phyloP scores from a whole-genome alignment of 2,113 vertebrate species.

The Campylomormyrus numenius region DNA sequence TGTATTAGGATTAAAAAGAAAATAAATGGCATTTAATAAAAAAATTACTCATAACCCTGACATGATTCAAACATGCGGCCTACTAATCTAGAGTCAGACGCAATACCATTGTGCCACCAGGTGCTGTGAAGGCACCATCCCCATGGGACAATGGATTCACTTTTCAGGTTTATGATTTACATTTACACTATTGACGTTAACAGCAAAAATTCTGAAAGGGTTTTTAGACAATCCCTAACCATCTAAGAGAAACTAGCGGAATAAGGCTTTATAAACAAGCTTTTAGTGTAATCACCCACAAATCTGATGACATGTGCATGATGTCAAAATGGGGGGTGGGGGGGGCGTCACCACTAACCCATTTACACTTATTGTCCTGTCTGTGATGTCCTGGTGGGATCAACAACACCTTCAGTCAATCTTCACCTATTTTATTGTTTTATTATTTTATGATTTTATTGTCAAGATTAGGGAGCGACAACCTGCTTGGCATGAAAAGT shows the following conservation, averaged over 20 bases:
- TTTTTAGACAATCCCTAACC: not conserved
- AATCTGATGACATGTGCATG: not conserved
- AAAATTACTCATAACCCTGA: not conserved
- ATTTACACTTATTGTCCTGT: not conserved
- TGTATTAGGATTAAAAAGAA: not conserved
- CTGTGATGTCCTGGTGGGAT: not conserved
- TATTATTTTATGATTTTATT: not conserved
- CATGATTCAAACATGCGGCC: not conserved
- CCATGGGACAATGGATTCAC: not conserved
- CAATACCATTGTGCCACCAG: not conserved
- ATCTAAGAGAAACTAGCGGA: not conserved
- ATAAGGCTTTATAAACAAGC: not conserved
- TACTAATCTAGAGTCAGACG: not conserved
- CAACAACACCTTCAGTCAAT: not conserved
- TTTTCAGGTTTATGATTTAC: not conserved
- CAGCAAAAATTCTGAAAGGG: not conserved
- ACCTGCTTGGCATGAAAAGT: not conserved
- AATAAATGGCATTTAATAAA: not conserved
- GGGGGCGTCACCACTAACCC: not conserved
- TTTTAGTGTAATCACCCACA: not conserved
- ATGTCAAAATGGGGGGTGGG: not conserved
- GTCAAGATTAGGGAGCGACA: not conserved
- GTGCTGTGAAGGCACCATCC: not conserved
- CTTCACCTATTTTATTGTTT: not conserved
- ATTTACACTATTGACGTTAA: not conserved